Evolutionary conservation across 2,113 vertebrate genomes (phyloP).

Genomic region (Daboia siamensis): DNA sequence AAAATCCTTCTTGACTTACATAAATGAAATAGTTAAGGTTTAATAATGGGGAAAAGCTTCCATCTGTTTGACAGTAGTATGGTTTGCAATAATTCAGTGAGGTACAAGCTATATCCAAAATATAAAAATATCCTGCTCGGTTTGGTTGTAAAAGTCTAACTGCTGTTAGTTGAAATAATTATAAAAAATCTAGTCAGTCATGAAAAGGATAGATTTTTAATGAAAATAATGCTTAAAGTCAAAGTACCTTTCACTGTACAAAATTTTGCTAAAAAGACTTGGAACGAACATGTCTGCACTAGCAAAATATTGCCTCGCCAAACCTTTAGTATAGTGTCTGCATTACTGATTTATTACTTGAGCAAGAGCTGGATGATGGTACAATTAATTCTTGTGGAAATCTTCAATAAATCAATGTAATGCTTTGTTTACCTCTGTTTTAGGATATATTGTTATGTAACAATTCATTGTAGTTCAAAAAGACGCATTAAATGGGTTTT

Average conservation of each 20-base stretch:
- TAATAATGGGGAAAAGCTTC: background rate
- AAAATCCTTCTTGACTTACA: background rate
- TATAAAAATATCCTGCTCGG: constrained; percentile 24
- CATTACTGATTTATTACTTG: background rate
- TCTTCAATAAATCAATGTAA: background rate
- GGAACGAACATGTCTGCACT: background rate
- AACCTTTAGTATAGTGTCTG: background rate
- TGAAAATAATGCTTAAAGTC: constrained; percentile 2
- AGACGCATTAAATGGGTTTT: fast-evolving
- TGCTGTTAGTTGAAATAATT: background rate
- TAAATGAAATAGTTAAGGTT: background rate
- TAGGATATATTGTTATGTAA: background rate
- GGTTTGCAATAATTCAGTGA: background rate
- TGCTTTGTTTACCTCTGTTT: background rate
- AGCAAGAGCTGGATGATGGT: background rate
- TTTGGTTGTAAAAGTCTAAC: constrained; percentile 42
- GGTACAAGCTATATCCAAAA: constrained; percentile 31
- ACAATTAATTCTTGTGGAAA: background rate
- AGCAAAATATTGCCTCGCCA: background rate
- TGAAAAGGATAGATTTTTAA: constrained; percentile 25
- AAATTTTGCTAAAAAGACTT: background rate
- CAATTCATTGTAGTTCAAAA: background rate
- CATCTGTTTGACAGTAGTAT: background rate
- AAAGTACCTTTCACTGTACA: background rate
- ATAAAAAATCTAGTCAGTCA: constrained; percentile 5